phyloP scores from a whole-genome alignment of 92 coral and sea anemone genomes.

The Virgularia gustaviana region DNA sequence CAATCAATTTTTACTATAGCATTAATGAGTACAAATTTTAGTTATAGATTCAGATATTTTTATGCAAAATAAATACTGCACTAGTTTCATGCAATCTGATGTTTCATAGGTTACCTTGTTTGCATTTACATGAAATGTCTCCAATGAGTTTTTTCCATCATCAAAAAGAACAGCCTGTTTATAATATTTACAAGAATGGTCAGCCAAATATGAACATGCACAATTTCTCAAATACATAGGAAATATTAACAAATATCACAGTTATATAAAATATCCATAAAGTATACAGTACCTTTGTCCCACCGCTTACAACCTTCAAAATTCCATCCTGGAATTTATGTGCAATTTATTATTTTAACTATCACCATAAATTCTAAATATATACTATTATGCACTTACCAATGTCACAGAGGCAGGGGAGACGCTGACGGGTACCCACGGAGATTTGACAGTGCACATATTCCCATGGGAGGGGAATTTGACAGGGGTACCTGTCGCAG shows the following conservation, averaged over 20 bases:
- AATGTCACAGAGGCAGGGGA: no score
- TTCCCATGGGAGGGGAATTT: no score
- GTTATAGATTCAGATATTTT: not conserved
- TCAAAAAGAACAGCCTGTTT: slow-evolving; percentile 24
- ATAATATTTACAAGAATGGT: not conserved
- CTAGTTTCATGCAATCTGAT: not conserved
- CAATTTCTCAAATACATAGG: no score
- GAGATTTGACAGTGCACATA: no score
- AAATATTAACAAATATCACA: no score
- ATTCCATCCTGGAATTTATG: slow-evolving; percentile 25
- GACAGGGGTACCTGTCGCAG: no score
- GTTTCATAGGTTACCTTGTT: slow-evolving; percentile 33
- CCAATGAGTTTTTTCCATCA: slow-evolving; percentile 21
- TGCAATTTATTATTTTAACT: no score
- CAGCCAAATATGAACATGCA: not conserved
- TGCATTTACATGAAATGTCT: slow-evolving; percentile 15
- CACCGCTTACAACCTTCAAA: slow-evolving; percentile 14
- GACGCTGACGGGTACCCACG: no score
- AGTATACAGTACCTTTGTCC: slow-evolving; percentile 17
- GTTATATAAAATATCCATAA: not conserved
- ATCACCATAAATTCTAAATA: no score
- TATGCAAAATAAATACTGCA: not conserved
- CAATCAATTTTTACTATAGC: no score
- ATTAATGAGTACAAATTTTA: no score
- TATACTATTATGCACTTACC: no score